phyloP scores from a whole-genome alignment of 2,113 vertebrate species.

The Phylloscopus whistleri region DNA sequence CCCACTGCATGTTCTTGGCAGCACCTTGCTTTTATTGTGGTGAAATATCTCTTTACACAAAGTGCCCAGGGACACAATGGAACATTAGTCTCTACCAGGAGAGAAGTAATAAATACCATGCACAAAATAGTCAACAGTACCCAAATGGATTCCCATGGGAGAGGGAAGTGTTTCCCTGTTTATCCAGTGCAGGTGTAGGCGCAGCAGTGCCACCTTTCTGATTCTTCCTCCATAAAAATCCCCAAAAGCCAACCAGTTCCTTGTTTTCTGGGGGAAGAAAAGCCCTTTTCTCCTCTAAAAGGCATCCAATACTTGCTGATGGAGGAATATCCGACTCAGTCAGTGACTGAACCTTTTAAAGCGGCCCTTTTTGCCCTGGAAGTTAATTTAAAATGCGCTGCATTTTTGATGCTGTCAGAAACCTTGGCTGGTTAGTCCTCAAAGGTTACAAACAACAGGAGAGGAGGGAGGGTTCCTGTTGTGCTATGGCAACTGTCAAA shows the following conservation, averaged over 20 bases:
- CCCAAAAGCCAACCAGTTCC: neutral
- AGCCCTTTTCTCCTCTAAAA: neutral
- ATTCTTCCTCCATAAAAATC: neutral
- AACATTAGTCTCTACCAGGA: neutral
- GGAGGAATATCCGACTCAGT: neutral
- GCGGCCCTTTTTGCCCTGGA: neutral
- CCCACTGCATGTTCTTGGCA: neutral
- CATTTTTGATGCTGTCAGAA: neutral
- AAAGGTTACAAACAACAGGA: neutral
- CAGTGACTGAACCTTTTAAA: neutral
- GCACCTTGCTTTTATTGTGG: neutral
- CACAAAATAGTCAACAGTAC: neutral
- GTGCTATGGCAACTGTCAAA: conserved; percentile 9
- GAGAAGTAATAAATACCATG: neutral
- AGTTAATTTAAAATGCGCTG: neutral
- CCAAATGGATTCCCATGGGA: neutral
- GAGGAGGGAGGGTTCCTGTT: neutral
- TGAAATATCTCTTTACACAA: neutral
- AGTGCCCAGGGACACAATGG: neutral
- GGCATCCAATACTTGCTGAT: neutral
- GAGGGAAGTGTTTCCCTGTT: neutral
- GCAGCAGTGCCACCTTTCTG: neutral
- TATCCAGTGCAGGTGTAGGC: neutral
- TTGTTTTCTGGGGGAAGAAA: neutral
- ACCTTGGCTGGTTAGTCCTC: neutral